Conservation (phyloP, 1,140 invertebrate genomes). For the Solenopsis invicta region DNA sequence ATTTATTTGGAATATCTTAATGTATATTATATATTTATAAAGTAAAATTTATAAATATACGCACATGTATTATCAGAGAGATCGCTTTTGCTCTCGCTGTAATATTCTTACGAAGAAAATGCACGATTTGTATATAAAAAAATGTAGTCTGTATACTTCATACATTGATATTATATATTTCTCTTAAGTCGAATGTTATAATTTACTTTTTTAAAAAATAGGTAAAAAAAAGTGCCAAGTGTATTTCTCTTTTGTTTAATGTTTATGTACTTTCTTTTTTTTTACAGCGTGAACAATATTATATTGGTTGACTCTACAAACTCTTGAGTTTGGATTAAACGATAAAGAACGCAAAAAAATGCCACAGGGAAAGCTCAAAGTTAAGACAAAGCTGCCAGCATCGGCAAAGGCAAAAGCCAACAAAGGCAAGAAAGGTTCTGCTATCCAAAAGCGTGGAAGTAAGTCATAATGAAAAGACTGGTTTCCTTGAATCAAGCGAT, state of each 20-base stretch:
- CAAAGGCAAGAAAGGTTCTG: conserved; percentile 84
- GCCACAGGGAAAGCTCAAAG: conserved; percentile 89
- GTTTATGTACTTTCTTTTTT: background rate
- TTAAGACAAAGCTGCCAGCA: conserved; percentile 87
- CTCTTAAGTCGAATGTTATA: no score
- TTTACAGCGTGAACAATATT: conserved; percentile 8
- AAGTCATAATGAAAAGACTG: conserved; percentile 59
- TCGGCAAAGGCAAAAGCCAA: conserved; percentile 82
- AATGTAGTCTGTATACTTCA: no score
- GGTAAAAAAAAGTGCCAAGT: no score
- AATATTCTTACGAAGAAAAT: background rate
- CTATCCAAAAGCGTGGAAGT: conserved; percentile 87
- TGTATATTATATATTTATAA: no score
- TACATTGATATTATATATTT: background rate
- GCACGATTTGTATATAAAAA: background rate
- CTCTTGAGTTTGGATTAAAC: background rate
- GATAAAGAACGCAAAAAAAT: conserved; percentile 81
- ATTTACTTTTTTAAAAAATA: no score
- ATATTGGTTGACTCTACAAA: background rate
- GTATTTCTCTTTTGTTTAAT: background rate
- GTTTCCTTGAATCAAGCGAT: background rate
- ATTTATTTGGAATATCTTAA: no score
- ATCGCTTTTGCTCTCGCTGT: no score
- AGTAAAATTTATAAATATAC: no score
- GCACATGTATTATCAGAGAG: no score